These are phyloP conservation scores for Platycheirus rosarum DNA, from an alignment of 2,888 invertebrate genomes.

Conservation along the genomic window DNA sequence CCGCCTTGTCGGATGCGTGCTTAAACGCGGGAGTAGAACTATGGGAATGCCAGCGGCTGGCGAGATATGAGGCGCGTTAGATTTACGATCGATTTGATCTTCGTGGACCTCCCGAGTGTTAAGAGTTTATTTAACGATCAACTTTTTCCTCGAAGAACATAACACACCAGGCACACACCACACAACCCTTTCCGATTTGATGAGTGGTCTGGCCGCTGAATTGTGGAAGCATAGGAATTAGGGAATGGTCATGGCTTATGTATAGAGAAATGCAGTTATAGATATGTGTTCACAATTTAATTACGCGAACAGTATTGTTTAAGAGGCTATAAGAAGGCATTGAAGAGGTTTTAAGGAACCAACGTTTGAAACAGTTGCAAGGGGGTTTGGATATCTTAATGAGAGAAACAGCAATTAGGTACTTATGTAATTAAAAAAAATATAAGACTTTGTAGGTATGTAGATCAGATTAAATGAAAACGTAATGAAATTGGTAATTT, in stretches of 20 bases:
- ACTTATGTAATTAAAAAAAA: too few relatives aligned
- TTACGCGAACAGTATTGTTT: slow-evolving; percentile 16
- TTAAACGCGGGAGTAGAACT: slow-evolving; percentile 67
- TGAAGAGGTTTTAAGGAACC: too few relatives aligned
- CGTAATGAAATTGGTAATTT: too few relatives aligned
- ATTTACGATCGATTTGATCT: slow-evolving; percentile 73
- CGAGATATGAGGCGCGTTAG: slow-evolving; percentile 63
- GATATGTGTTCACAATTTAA: slow-evolving; percentile 56
- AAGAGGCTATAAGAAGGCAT: background rate
- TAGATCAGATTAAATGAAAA: too few relatives aligned
- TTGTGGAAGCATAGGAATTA: background rate
- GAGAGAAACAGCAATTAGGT: too few relatives aligned
- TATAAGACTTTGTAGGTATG: too few relatives aligned
- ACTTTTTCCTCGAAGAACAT: slow-evolving; percentile 39
- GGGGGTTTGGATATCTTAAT: too few relatives aligned
- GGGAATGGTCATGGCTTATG: slow-evolving; percentile 31
- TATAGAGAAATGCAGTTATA: slow-evolving; percentile 37
- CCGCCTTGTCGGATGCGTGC: slow-evolving; percentile 38
- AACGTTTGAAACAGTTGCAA: too few relatives aligned
- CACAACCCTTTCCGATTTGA: slow-evolving; percentile 37
- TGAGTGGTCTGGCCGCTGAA: background rate
- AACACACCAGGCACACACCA: slow-evolving; percentile 35
- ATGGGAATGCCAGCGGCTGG: slow-evolving; percentile 45
- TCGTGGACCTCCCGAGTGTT: slow-evolving; percentile 71
- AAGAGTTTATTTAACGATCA: slow-evolving; percentile 66